Conservation (phyloP, 2,797 vertebrate genomes). For the Sebastes alutus region DNA sequence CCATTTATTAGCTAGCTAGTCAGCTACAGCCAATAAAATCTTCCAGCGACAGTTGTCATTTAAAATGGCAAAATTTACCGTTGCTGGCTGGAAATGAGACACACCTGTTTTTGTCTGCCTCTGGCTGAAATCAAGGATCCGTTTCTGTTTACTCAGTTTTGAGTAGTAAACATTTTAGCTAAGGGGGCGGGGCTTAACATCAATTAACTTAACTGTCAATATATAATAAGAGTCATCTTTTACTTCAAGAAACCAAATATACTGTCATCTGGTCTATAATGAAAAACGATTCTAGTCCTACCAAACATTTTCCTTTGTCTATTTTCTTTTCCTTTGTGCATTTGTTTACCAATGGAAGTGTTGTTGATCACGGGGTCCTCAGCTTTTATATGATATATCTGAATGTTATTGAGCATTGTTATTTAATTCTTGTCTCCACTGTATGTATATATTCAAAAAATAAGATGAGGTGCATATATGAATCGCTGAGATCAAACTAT, state of each 20-base stretch:
- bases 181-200: background rate
- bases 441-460: conserved; percentile 82
- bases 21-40: background rate
- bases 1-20: background rate
- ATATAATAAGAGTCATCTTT: background rate
- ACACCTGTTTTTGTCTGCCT: background rate
- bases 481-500: conserved; percentile 79
- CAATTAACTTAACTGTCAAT: background rate
- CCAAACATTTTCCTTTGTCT: conserved; percentile 56
- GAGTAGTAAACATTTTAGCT: background rate
- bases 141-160: no score
- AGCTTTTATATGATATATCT: conserved; percentile 80
- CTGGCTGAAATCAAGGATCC: background rate
- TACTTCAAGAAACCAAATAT: conserved; percentile 54
- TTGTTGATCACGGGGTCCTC: conserved; percentile 77
- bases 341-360: conserved; percentile 81
- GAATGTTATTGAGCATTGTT: conserved; percentile 86
- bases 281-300: conserved; percentile 23
- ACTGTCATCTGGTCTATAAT: conserved; percentile 19
- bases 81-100: background rate
- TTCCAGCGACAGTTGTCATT: background rate
- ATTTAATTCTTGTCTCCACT: conserved; percentile 87
- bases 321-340: conserved; percentile 60
- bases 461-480: conserved; percentile 82
- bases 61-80: background rate